These are phyloP conservation scores for Cheilosia urbana DNA, from an alignment of 2,888 invertebrate genomes.

Conservation along the genomic window DNA sequence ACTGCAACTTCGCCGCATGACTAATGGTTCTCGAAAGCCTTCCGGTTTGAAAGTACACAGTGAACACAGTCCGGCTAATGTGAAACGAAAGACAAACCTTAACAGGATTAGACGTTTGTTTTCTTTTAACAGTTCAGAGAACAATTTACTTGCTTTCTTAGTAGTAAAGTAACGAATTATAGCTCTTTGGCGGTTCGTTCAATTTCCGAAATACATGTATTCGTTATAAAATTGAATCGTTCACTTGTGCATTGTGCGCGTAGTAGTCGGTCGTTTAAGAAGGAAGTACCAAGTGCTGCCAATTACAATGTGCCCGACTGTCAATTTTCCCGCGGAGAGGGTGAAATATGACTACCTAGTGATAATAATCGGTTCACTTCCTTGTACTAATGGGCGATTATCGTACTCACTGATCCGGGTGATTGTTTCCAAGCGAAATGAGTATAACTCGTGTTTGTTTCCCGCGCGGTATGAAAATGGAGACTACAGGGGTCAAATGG, in stretches of 20 bases:
- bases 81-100: constrained; percentile 28
- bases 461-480: constrained; percentile 14
- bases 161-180: no score
- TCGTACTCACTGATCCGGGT: constrained; percentile 58
- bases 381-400: constrained; percentile 55
- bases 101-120: constrained; percentile 5
- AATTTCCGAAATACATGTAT: neutral
- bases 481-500: constrained; percentile 48
- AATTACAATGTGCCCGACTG: neutral
- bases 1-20: constrained; percentile 24
- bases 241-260: neutral
- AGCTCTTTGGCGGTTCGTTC: neutral
- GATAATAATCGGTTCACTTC: constrained; percentile 44
- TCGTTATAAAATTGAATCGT: neutral
- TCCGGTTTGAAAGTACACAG: constrained; percentile 68
- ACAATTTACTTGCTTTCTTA: constrained; percentile 28
- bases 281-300: constrained; percentile 29
- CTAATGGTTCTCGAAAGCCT: constrained; percentile 54
- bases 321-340: constrained; percentile 19
- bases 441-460: neutral
- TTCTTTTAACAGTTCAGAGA: constrained; percentile 17
- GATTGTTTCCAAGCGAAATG: constrained; percentile 25
- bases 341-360: constrained; percentile 27
- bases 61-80: constrained; percentile 10
- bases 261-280: neutral